Conservation (phyloP, 2,888 invertebrate genomes). For the Baronia brevicornis region DNA sequence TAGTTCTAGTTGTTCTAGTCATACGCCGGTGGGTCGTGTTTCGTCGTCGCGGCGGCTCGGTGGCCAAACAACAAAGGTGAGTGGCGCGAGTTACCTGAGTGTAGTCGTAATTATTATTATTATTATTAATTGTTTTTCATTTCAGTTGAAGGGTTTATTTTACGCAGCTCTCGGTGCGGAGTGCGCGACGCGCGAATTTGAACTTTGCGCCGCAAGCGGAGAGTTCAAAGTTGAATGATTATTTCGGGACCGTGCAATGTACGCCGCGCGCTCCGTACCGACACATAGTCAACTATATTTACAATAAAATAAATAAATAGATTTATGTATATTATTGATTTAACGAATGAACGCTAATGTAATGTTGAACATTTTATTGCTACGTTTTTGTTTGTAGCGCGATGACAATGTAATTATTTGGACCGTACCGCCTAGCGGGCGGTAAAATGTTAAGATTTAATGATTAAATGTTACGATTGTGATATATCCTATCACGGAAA, state of each 20-base stretch:
- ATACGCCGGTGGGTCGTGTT: slow-evolving; percentile 13
- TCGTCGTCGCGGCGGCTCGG: slow-evolving; percentile 12
- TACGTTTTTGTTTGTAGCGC: slow-evolving; percentile 19
- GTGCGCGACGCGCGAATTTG: slow-evolving; percentile 21
- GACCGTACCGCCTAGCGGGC: slow-evolving; percentile 43
- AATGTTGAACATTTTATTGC: slow-evolving; percentile 44
- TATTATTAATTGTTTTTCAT: slow-evolving; percentile 35
- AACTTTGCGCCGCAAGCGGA: slow-evolving; percentile 5
- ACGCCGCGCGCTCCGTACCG: slow-evolving; percentile 28
- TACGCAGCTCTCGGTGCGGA: slow-evolving; percentile 45
- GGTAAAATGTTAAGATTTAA: slow-evolving; percentile 22
- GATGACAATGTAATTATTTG: slow-evolving; percentile 18
- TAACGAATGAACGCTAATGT: slow-evolving; percentile 38
- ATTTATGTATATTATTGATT: slow-evolving; percentile 55
- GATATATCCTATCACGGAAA: slow-evolving; percentile 65
- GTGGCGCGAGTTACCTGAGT: slow-evolving; percentile 47
- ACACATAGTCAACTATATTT: slow-evolving; percentile 55
- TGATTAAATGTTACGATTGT: slow-evolving; percentile 43
- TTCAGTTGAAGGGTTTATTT: slow-evolving; percentile 38
- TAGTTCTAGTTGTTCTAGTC: slow-evolving; percentile 18
- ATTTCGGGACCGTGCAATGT: slow-evolving; percentile 24
- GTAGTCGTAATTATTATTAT: slow-evolving; percentile 42
- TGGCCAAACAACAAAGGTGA: slow-evolving; percentile 7
- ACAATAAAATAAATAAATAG: slow-evolving; percentile 36
- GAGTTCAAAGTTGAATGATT: slow-evolving; percentile 5